Evolutionary conservation across 2,797 vertebrate genomes (phyloP).

Genomic region (Pseudopleuronectes americanus): DNA sequence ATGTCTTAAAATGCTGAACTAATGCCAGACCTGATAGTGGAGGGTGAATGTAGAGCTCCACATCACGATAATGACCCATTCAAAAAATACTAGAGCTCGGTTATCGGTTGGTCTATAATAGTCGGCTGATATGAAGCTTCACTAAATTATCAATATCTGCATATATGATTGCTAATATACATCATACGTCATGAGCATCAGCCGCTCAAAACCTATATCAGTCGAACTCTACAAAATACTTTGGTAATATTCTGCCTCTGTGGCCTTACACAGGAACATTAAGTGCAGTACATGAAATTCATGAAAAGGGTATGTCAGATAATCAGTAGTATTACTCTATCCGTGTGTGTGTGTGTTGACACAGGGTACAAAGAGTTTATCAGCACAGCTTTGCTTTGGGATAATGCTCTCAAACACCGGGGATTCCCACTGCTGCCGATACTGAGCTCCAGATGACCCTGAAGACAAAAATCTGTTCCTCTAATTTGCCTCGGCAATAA

Average conservation of each 20-base stretch:
- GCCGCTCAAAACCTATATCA: no score
- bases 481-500: no score
- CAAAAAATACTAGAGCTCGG: no score
- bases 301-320: neutral
- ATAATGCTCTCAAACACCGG: neutral
- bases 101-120: no score
- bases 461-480: no score
- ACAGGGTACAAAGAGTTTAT: no score
- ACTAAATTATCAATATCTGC: no score
- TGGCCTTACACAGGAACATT: neutral
- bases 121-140: no score
- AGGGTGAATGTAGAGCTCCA: slow-evolving; percentile 8
- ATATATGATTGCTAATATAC: no score
- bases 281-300: slow-evolving; percentile 1
- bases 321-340: neutral
- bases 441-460: neutral
- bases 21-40: neutral
- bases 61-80: neutral
- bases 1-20: slow-evolving; percentile 11
- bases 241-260: neutral
- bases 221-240: neutral
- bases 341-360: neutral
- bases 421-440: neutral
- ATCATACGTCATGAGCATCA: no score
- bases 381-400: no score